Base-by-base conservation (phyloP, 2,888 invertebrate genomes). In the Lithophane semibrunnea region DNA sequence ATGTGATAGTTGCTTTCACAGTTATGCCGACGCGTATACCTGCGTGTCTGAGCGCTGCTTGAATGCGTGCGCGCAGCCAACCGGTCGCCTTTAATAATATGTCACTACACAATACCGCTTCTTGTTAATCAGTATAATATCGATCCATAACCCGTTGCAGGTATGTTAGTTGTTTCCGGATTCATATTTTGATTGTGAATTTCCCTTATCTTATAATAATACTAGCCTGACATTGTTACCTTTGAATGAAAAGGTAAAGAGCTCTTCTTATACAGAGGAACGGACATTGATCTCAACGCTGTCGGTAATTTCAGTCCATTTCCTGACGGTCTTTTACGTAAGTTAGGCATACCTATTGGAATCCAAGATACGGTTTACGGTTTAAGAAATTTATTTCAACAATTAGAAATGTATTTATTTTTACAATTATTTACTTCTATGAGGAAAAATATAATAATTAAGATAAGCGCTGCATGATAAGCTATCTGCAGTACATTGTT, bases 31-130 rank as follows among this genome's bases (percentile, higher is more conserved):
- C 76, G 75, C 83, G 87, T 86, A 54, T 75, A 77, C 21, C 44
- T 74, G 44, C 60, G 64, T 52, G 77, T 60, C 75, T 49, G 83
- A 66, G 61, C 75, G 66, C 54, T 54, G 78, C 68, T 54, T 61
- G 88, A 87, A 81, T 87, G 87, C 79, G 78, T 56, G 67, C 54
- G 75, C 85, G 77, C 69, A 69, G 73, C 44, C 9, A 71, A 87
- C 87, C 85, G 82, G 86, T 83, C 58, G 70, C 44, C 21, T 73
- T 64, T 68, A 67, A 73, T 71, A 66, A 73, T 69, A 66, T 73
- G 70, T 77, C 63, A 77, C 37, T 74, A 75, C 52, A 65, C 49
- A 65, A 58, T 72, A 63, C 72, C 67, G 76, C 56, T 75, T 79
- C 44, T 77, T 75, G 44, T 49, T 77, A 75, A 79, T 85, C 64